Evolutionary conservation across 2,113 vertebrate species (phyloP).

Genomic region (Panthera tigris): DNA sequence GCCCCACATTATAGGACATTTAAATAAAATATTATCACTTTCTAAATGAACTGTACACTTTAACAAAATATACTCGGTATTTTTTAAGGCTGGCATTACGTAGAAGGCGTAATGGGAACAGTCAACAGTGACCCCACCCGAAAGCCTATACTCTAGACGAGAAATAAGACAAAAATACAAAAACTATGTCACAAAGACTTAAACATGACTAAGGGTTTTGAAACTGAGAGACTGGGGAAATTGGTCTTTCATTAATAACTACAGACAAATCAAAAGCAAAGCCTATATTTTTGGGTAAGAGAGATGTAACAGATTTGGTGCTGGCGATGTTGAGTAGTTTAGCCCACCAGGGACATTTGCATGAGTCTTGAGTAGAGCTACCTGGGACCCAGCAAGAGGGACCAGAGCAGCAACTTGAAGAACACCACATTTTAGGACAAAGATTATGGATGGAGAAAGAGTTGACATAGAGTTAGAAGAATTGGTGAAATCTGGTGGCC

Average conservation of each 20-base stretch:
- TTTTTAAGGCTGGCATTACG: not conserved
- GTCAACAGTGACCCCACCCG: not conserved
- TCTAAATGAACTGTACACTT: not conserved
- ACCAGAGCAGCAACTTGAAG: not conserved
- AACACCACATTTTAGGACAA: not conserved
- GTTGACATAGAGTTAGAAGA: not conserved
- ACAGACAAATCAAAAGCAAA: not conserved
- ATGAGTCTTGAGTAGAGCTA: not conserved
- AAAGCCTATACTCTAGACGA: not conserved
- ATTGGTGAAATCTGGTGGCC: not conserved
- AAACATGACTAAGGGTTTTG: not conserved
- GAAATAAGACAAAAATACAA: not conserved
- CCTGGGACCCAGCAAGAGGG: not conserved
- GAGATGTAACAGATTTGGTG: fast-evolving
- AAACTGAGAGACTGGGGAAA: not conserved
- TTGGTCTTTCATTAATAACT: not conserved
- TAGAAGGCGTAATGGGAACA: not conserved
- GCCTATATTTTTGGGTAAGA: not conserved
- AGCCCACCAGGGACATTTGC: not conserved
- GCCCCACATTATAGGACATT: not conserved
- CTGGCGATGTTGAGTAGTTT: not conserved
- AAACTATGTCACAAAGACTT: not conserved
- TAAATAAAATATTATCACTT: not conserved
- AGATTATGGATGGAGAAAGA: not conserved
- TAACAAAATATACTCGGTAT: not conserved